A percentile compares a stretch with the other conserved stretches of the same genome.
Evolutionary conservation across 2,113 vertebrate genomes (phyloP).

Genomic region (Malurus cyaneus): DNA sequence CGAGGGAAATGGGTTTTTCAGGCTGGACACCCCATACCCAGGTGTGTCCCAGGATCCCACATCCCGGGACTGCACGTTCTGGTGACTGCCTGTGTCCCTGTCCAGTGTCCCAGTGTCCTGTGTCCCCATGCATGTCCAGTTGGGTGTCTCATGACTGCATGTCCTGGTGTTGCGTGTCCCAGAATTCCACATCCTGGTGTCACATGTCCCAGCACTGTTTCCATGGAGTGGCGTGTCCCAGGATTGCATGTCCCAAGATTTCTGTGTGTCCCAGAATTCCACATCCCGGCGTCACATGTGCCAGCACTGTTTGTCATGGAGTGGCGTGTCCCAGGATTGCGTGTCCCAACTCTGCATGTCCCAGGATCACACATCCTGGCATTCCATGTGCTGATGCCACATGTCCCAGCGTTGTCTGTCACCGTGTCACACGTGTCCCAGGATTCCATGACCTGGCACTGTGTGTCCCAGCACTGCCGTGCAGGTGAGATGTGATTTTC

Average conservation of each 20-base stretch:
- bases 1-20: not conserved
- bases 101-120: not conserved
- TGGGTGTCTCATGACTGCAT: not conserved
- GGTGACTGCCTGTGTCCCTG: no score
- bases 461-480: not conserved
- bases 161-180: not conserved
- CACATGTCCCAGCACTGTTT: not conserved
- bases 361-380: not conserved
- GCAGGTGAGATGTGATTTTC: no score
- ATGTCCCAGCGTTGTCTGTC: not conserved
- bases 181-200: no score
- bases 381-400: not conserved
- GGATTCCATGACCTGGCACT: not conserved
- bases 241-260: no score
- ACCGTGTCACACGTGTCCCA: not conserved
- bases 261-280: no score
- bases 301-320: no score
- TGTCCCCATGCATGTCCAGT: not conserved
- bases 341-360: no score
- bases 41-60: no score
- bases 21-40: not conserved
- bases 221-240: not conserved
- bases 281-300: no score
- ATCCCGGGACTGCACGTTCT: not conserved
- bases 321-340: no score